Conservation (phyloP, 2,113 vertebrate genomes). For the Macquaria ambigua region DNA sequence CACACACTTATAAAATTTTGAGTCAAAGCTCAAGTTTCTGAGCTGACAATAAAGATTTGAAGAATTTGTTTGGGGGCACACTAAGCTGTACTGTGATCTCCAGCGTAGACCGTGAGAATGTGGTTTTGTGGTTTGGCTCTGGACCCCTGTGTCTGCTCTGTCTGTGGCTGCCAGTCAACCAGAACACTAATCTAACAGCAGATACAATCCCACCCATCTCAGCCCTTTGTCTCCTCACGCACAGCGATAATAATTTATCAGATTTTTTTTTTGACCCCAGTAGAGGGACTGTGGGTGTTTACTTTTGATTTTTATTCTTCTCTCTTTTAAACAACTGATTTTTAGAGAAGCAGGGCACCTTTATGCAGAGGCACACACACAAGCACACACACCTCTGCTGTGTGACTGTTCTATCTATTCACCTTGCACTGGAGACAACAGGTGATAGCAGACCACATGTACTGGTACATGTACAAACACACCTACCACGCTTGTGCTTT, state of each 20-base stretch:
- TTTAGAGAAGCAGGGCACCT: slow-evolving; percentile 51
- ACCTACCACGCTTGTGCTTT: slow-evolving; percentile 31
- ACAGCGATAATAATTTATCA: slow-evolving; percentile 73
- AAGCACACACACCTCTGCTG: slow-evolving; percentile 25
- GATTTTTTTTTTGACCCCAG: slow-evolving; percentile 50
- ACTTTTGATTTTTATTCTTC: slow-evolving; percentile 48
- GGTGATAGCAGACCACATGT: slow-evolving; percentile 56
- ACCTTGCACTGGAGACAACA: slow-evolving; percentile 44
- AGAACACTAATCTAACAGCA: slow-evolving; percentile 78
- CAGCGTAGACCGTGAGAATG: slow-evolving; percentile 73
- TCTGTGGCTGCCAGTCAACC: slow-evolving; percentile 84
- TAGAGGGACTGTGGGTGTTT: slow-evolving; percentile 52
- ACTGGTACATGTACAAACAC: slow-evolving; percentile 28
- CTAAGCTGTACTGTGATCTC: slow-evolving; percentile 10
- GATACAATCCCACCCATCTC: slow-evolving; percentile 69
- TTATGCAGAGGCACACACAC: slow-evolving; percentile 15
- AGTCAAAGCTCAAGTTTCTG: slow-evolving; percentile 15
- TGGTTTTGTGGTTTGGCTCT: slow-evolving; percentile 63
- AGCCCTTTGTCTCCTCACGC: slow-evolving; percentile 79
- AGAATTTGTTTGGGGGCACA: background rate
- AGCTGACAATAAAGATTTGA: slow-evolving; percentile 7
- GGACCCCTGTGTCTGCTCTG: slow-evolving; percentile 71
- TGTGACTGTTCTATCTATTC: slow-evolving; percentile 32
- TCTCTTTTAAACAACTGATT: slow-evolving; percentile 36
- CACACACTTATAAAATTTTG: background rate